Percentiles rank a stretch among this genome's conserved stretches.
phyloP scores from a whole-genome alignment of 2,888 invertebrate genomes.

The Acleris literana region DNA sequence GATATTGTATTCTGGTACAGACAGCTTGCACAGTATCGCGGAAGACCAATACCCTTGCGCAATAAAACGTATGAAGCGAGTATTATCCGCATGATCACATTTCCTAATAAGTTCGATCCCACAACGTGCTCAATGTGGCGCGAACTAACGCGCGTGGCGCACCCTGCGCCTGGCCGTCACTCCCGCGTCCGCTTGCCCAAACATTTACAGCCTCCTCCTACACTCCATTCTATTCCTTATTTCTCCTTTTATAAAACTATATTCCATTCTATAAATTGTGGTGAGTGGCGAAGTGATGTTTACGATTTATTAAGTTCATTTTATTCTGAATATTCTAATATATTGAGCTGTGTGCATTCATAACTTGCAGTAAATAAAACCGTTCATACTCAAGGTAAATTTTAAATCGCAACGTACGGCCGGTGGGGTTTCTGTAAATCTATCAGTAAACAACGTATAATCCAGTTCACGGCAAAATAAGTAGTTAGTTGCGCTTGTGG shows the following conservation, averaged over 20 bases:
- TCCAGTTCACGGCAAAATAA: background rate
- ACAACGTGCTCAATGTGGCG: conserved; percentile 78
- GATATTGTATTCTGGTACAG: conserved; percentile 47
- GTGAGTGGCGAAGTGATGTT: no score
- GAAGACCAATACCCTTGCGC: conserved; percentile 65
- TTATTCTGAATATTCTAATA: no score
- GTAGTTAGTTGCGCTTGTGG: conserved; percentile 20
- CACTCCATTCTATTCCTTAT: conserved; percentile 57
- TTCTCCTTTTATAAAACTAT: conserved; percentile 1
- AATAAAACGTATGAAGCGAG: conserved; percentile 80
- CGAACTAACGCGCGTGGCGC: conserved; percentile 60
- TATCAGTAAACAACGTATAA: background rate
- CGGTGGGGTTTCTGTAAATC: background rate
- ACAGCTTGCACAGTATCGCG: conserved; percentile 58
- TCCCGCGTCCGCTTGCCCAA: conserved; percentile 58
- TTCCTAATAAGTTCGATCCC: conserved; percentile 82
- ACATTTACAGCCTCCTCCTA: conserved; percentile 53
- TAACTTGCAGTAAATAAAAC: no score
- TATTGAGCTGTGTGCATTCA: no score
- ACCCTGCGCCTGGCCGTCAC: conserved; percentile 58
- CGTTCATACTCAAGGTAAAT: background rate
- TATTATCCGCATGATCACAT: conserved; percentile 81
- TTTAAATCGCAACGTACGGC: background rate
- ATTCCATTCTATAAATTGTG: background rate
- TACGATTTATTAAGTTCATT: no score